Evolutionary conservation across 1,140 invertebrate genomes (phyloP).

Genomic region (Panagrolaimus sp.): DNA sequence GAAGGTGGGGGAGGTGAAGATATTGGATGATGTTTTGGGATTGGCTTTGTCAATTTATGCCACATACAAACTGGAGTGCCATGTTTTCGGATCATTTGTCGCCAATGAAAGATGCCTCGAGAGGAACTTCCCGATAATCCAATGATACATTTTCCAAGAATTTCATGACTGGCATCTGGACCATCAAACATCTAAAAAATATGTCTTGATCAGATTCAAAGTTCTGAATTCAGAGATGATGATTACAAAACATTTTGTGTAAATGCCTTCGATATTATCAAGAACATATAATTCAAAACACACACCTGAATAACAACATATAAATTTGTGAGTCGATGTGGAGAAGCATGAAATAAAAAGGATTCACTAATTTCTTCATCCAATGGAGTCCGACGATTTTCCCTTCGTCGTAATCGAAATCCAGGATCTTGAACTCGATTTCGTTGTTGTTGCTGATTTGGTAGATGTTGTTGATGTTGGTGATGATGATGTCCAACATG

Average conservation of each 20-base stretch:
- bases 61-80: slow-evolving; percentile 28
- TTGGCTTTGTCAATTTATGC: slow-evolving; percentile 15
- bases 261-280: neutral
- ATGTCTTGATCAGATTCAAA: neutral
- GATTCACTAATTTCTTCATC: slow-evolving; percentile 20
- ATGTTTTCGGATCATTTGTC: slow-evolving; percentile 28
- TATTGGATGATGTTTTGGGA: neutral
- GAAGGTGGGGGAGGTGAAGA: neutral
- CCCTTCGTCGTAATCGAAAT: neutral
- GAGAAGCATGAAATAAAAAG: slow-evolving; percentile 9
- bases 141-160: slow-evolving; percentile 28
- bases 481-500: neutral
- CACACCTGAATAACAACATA: slow-evolving; percentile 11
- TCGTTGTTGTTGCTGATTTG: neutral
- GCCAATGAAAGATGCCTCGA: slow-evolving; percentile 25
- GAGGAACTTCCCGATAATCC: slow-evolving; percentile 5
- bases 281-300: neutral
- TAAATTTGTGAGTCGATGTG: neutral
- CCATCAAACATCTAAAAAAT: neutral
- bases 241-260: neutral
- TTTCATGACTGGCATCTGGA: neutral
- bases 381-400: neutral
- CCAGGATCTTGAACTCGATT: neutral
- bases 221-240: neutral
- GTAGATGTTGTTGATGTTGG: neutral